Percentiles rank a stretch among this genome's conserved stretches.
These are phyloP conservation scores for Zaprionus gabonicus DNA, from an alignment of 1,140 invertebrate genomes.

Conservation along the genomic window DNA sequence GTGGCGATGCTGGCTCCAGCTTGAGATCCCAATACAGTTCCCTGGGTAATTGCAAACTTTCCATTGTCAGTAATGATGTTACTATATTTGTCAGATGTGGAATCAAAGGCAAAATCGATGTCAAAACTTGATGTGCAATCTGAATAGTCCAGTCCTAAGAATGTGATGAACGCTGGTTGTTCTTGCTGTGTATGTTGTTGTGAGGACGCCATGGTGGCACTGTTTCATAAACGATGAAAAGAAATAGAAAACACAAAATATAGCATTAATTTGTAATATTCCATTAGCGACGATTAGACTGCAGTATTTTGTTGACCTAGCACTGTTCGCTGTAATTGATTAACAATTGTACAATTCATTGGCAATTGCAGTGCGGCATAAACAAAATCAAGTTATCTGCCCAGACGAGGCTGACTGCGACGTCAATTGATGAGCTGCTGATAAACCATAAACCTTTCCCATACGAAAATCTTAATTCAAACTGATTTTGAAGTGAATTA, in stretches of 20 bases:
- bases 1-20: conserved; percentile 72
- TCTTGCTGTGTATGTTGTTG: conserved; percentile 59
- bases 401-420: not conserved
- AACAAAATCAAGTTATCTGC: conserved; percentile 17
- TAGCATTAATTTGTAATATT: conserved; percentile 9
- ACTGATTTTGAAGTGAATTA: not conserved
- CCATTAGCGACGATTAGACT: conserved; percentile 20
- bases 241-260: conserved; percentile 4
- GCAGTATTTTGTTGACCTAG: conserved; percentile 37
- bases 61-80: conserved; percentile 63
- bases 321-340: conserved; percentile 31
- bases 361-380: conserved; percentile 16
- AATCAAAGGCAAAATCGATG: conserved; percentile 32
- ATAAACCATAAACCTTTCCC: conserved; percentile 28
- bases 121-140: conserved; percentile 51
- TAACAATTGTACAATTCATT: conserved; percentile 29
- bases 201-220: conserved; percentile 81
- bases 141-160: conserved; percentile 64
- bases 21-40: conserved; percentile 81
- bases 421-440: conserved; percentile 34
- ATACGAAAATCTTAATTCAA: not conserved
- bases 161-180: conserved; percentile 63
- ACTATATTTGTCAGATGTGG: conserved; percentile 41
- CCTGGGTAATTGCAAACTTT: conserved; percentile 71
- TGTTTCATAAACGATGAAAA: conserved; percentile 33